Conservation (phyloP, 2,797 vertebrate genomes). For the Phataginus tricuspis region DNA sequence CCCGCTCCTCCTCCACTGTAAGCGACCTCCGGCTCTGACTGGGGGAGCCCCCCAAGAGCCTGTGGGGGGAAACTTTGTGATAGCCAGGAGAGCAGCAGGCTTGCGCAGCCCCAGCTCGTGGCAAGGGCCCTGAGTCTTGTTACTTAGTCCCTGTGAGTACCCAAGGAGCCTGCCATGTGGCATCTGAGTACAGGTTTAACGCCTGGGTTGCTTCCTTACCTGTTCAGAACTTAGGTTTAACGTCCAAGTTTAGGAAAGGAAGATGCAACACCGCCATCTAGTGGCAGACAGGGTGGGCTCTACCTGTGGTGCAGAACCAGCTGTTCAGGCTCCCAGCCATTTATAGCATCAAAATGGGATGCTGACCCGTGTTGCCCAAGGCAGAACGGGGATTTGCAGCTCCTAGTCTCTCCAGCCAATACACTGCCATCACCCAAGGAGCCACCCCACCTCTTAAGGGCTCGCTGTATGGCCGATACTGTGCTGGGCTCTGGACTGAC, state of each 20-base stretch:
- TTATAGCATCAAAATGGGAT: neutral
- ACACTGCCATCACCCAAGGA: neutral
- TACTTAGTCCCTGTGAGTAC: no score
- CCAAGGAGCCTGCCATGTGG: neutral
- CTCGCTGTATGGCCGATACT: fast-evolving
- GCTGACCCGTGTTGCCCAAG: neutral
- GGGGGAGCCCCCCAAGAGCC: fast-evolving
- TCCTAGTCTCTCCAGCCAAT: neutral
- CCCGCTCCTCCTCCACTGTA: no score
- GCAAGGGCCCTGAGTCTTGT: neutral
- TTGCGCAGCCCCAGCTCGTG: neutral
- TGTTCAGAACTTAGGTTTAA: neutral
- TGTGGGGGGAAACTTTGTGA: fast-evolving
- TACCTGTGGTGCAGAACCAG: neutral
- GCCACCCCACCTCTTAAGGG: neutral
- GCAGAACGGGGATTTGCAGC: neutral
- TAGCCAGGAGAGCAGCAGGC: neutral
- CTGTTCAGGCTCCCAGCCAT: neutral
- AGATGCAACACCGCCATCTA: neutral
- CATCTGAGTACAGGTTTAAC: neutral
- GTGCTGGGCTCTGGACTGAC: neutral
- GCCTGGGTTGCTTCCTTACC: neutral
- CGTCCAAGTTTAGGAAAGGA: neutral
- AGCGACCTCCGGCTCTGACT: neutral
- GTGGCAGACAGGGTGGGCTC: neutral